A percentile compares a stretch with the other conserved stretches of the same genome.
phyloP scores from a whole-genome alignment of 1,140 invertebrate species.

The Wiebesia pumilae region DNA sequence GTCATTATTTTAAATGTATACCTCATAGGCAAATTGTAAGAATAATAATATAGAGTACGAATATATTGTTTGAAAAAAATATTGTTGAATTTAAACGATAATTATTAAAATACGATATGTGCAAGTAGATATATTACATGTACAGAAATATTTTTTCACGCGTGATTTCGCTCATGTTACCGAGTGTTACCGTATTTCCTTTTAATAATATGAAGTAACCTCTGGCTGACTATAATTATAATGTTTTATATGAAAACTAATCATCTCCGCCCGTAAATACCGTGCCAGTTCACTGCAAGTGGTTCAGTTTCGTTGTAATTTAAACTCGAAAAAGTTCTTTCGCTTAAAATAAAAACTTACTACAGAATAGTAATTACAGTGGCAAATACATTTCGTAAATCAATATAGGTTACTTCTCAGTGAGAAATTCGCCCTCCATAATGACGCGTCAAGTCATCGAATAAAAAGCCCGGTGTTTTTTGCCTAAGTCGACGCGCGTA shows the following conservation, averaged over 20 bases:
- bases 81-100: background rate
- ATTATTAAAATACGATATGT: background rate
- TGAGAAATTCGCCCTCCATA: background rate
- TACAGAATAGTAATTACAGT: background rate
- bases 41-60: background rate
- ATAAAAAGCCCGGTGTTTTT: background rate
- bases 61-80: too few species aligned
- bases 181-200: background rate
- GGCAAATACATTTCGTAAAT: background rate
- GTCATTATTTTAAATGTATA: background rate
- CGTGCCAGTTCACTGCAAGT: too few species aligned
- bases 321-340: background rate
- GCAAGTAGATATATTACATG: background rate
- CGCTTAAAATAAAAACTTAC: background rate
- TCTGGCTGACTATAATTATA: background rate
- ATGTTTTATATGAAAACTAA: background rate
- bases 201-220: background rate
- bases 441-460: background rate
- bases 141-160: background rate
- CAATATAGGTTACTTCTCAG: background rate
- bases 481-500: background rate
- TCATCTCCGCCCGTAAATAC: background rate
- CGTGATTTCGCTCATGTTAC: background rate
- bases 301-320: background rate
- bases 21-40: background rate